Percentiles rank a stretch among this genome's conserved stretches.
Evolutionary conservation across 2,888 invertebrate species (phyloP).

Genomic region (Apodemia duryi): DNA sequence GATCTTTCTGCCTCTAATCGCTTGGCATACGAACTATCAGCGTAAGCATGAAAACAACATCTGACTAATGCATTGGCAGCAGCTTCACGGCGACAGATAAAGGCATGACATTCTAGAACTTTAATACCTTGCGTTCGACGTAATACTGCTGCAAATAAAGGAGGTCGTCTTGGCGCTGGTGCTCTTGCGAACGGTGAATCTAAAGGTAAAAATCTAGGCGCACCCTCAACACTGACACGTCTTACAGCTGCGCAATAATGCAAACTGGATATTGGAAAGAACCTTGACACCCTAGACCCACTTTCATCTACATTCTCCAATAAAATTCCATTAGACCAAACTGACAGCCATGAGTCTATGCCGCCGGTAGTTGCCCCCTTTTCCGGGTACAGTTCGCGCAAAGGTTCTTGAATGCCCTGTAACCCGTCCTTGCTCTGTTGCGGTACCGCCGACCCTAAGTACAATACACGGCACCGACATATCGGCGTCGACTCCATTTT

Average conservation of each 20-base stretch:
- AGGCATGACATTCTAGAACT: slow-evolving; percentile 98
- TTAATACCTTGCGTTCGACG: slow-evolving; percentile 97
- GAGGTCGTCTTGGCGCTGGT: slow-evolving; percentile 95
- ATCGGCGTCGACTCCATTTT: slow-evolving; percentile 92
- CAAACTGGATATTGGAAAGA: slow-evolving; percentile 96
- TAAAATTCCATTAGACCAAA: slow-evolving; percentile 97
- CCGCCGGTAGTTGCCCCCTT: slow-evolving; percentile 94
- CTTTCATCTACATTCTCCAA: slow-evolving; percentile 98
- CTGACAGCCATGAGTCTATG: slow-evolving; percentile 97
- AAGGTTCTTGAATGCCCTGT: slow-evolving; percentile 97
- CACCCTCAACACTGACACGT: slow-evolving; percentile 87
- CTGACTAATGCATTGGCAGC: slow-evolving; percentile 98
- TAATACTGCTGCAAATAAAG: slow-evolving; percentile 97
- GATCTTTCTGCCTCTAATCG: slow-evolving; percentile 84
- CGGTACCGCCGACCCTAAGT: slow-evolving; percentile 97
- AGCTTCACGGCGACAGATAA: slow-evolving; percentile 97
- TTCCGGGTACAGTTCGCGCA: slow-evolving; percentile 96
- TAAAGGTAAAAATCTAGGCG: slow-evolving; percentile 94
- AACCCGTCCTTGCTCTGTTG: slow-evolving; percentile 98
- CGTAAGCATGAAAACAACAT: slow-evolving; percentile 98
- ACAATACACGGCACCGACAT: slow-evolving; percentile 97
- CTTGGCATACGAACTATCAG: slow-evolving; percentile 95
- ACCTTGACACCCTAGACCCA: slow-evolving; percentile 94
- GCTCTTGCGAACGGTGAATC: slow-evolving; percentile 97
- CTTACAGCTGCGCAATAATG: slow-evolving; percentile 98